A percentile compares a stretch with the other conserved stretches of the same genome.
Conservation (phyloP, 2,113 vertebrate genomes). For the Atlantisia rogersi region DNA sequence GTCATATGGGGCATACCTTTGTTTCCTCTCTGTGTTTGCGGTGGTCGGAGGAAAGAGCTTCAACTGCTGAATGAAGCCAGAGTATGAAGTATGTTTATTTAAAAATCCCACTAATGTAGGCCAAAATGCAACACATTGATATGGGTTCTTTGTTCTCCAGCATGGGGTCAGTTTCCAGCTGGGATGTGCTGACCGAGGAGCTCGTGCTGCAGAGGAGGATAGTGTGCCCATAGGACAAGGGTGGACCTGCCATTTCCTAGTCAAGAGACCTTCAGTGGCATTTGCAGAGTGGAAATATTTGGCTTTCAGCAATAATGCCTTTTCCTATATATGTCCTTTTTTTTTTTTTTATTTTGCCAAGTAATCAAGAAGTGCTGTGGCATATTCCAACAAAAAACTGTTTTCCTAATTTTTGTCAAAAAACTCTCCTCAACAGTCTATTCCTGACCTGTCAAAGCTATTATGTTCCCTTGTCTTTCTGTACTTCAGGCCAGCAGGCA, state of each 20-base stretch:
- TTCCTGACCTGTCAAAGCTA: neutral
- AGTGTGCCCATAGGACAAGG: neutral
- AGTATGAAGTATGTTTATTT: neutral
- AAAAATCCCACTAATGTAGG: neutral
- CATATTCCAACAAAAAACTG: neutral
- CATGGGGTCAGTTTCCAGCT: neutral
- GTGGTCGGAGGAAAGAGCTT: neutral
- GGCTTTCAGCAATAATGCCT: neutral
- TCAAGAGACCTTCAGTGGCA: neutral
- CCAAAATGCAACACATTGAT: neutral
- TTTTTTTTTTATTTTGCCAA: neutral
- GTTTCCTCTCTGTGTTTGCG: accelerated
- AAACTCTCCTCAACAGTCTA: neutral
- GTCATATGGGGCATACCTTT: accelerated
- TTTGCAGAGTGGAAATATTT: neutral
- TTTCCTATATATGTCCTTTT: neutral
- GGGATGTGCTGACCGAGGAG: neutral
- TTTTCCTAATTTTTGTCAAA: neutral
- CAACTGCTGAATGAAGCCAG: neutral
- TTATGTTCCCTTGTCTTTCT: neutral
- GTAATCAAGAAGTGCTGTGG: neutral
- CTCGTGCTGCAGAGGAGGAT: neutral
- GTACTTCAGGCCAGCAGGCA: neutral
- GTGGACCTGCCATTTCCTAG: too few relatives aligned
- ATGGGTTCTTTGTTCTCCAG: neutral